A percentile compares a stretch with the other conserved stretches of the same genome.
Evolutionary conservation across 2,113 vertebrate species (phyloP).

Genomic region (Hyla sarda): DNA sequence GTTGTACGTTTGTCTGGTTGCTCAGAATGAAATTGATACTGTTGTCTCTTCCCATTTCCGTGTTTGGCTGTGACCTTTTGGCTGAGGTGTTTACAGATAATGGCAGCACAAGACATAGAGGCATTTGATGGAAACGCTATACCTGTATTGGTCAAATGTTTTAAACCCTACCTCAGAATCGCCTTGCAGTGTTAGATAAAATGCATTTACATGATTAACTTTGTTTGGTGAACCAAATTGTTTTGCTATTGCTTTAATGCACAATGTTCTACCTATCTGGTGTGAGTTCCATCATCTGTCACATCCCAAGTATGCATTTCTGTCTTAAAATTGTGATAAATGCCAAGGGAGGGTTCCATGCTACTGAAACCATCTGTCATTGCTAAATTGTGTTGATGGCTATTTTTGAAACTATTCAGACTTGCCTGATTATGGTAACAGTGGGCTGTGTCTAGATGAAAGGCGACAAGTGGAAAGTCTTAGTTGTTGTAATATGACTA

Average conservation of each 20-base stretch:
- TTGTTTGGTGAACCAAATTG: neutral
- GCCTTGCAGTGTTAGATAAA: slow-evolving; percentile 37
- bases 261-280: neutral
- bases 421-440: neutral
- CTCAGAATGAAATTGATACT: neutral
- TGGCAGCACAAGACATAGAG: neutral
- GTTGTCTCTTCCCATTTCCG: neutral
- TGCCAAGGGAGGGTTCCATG: slow-evolving; percentile 9
- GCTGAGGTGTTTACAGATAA: slow-evolving; percentile 1
- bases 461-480: neutral
- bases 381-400: neutral
- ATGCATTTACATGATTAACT: neutral
- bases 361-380: neutral
- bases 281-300: slow-evolving; percentile 14
- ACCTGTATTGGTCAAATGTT: slow-evolving; percentile 59
- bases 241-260: slow-evolving; percentile 8
- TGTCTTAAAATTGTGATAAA: neutral
- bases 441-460: neutral
- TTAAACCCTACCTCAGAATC: slow-evolving; percentile 50
- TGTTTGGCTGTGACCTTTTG: neutral
- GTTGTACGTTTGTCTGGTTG: neutral
- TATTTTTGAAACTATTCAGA: neutral
- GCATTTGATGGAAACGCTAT: slow-evolving; percentile 17
- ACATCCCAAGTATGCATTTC: neutral
- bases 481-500: neutral